These are phyloP conservation scores for Urocyon cinereoargenteus DNA, from an alignment of 2,797 vertebrate genomes.

Conservation along the genomic window DNA sequence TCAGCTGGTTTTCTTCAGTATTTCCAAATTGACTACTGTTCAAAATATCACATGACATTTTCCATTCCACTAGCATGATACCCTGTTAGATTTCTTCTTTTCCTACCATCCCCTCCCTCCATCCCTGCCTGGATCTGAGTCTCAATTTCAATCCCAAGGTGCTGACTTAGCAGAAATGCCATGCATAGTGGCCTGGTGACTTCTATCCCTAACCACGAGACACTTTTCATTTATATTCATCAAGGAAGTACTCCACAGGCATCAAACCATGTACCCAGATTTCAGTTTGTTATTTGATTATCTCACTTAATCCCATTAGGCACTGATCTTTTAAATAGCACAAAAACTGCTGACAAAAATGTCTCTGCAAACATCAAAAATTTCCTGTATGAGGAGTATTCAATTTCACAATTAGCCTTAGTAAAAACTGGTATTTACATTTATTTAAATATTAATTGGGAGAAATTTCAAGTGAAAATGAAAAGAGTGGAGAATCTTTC, in stretches of 20 bases:
- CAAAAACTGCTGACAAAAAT: slow-evolving; percentile 88
- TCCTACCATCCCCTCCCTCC: not conserved
- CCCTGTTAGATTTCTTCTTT: slow-evolving; percentile 9
- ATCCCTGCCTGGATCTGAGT: not conserved
- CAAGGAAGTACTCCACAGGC: slow-evolving; percentile 76
- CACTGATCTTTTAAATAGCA: slow-evolving; percentile 86
- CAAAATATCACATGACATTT: not conserved
- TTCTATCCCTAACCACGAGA: slow-evolving; percentile 36
- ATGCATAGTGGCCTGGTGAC: not conserved
- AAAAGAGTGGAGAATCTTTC: not conserved
- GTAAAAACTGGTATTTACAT: slow-evolving; percentile 79
- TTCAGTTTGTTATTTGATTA: slow-evolving; percentile 89
- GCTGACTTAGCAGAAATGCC: slow-evolving; percentile 70
- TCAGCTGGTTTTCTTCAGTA: not conserved
- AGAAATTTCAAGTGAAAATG: slow-evolving; percentile 72
- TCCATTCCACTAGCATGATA: not conserved
- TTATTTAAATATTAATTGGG: slow-evolving; percentile 78
- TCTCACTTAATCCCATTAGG: slow-evolving; percentile 88
- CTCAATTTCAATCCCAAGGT: slow-evolving; percentile 13
- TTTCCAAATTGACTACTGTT: not conserved
- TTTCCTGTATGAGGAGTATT: slow-evolving; percentile 76
- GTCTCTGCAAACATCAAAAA: slow-evolving; percentile 82
- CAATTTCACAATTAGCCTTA: slow-evolving; percentile 84
- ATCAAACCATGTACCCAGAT: slow-evolving; percentile 77
- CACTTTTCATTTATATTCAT: slow-evolving; percentile 84